Evolutionary conservation across 2,888 invertebrate species (phyloP).

Genomic region (Iselma pallidipennis): DNA sequence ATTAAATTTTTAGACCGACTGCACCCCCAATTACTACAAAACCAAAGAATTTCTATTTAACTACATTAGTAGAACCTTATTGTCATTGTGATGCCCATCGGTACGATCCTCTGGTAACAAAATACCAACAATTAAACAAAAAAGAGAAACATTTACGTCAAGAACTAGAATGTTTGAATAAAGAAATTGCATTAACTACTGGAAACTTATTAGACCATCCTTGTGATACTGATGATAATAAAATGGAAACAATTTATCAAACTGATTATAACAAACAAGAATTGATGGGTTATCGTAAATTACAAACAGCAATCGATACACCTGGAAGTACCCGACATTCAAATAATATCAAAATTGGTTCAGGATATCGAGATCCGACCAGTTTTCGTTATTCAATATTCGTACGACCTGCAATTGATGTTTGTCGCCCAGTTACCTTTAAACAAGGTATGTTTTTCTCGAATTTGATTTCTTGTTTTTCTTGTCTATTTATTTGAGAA

Average conservation of each 20-base stretch:
- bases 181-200: slow-evolving; percentile 61
- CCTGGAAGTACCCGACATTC: slow-evolving; percentile 64
- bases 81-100: slow-evolving; percentile 68
- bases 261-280: slow-evolving; percentile 65
- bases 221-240: slow-evolving; percentile 65
- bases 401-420: slow-evolving; percentile 62
- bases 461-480: background rate
- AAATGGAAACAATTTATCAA: slow-evolving; percentile 67
- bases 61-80: slow-evolving; percentile 63
- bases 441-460: slow-evolving; percentile 43
- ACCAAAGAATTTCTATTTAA: slow-evolving; percentile 56
- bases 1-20: slow-evolving; percentile 57
- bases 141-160: slow-evolving; percentile 64
- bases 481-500: slow-evolving; percentile 7
- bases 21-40: slow-evolving; percentile 62
- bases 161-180: slow-evolving; percentile 60
- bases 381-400: slow-evolving; percentile 62
- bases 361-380: slow-evolving; percentile 67
- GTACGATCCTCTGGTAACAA: slow-evolving; percentile 63
- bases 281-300: slow-evolving; percentile 59
- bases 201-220: slow-evolving; percentile 68
- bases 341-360: slow-evolving; percentile 61
- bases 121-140: slow-evolving; percentile 64
- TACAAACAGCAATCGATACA: slow-evolving; percentile 66
- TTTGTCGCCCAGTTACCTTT: slow-evolving; percentile 52